A percentile compares a stretch with the other conserved stretches of the same genome.
Evolutionary conservation across 2,113 vertebrate species (phyloP).

Genomic region (Chelonoidis abingdonii): DNA sequence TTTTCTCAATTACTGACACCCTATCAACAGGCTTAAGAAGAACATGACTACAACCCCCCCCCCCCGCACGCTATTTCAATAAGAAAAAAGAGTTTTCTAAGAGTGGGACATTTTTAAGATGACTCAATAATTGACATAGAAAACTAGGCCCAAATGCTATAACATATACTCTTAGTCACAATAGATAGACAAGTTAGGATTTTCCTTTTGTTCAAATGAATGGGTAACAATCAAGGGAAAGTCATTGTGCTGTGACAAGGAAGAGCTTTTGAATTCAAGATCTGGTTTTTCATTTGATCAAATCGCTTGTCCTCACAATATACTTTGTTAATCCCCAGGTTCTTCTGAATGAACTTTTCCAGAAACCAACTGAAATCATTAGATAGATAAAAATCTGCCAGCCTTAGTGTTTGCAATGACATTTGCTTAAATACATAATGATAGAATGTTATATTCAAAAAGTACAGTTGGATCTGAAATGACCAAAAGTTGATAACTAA

Average conservation of each 20-base stretch:
- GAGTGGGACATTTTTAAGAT: neutral
- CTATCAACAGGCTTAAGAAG: neutral
- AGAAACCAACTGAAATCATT: slow-evolving; percentile 13
- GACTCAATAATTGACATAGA: neutral
- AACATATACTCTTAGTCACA: neutral
- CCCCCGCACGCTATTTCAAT: neutral
- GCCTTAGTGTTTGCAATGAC: neutral
- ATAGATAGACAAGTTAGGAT: neutral
- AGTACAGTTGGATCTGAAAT: neutral
- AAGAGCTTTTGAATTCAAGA: slow-evolving; percentile 37
- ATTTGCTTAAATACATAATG: slow-evolving; percentile 22
- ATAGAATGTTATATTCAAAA: neutral
- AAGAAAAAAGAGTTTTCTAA: neutral
- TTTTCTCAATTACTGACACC: neutral
- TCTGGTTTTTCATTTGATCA: slow-evolving; percentile 19
- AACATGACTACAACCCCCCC: neutral
- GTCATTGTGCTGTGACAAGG: slow-evolving; percentile 2
- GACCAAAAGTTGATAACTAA: neutral
- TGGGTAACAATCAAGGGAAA: slow-evolving; percentile 18
- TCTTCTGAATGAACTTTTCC: neutral
- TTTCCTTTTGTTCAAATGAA: slow-evolving; percentile 30
- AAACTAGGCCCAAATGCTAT: neutral
- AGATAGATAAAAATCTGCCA: slow-evolving; percentile 21
- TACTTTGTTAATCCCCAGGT: slow-evolving; percentile 2
- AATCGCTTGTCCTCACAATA: slow-evolving; percentile 10